These are phyloP conservation scores for Phalacrocorax aristotelis DNA, from an alignment of 2,113 vertebrate species.

Conservation along the genomic window DNA sequence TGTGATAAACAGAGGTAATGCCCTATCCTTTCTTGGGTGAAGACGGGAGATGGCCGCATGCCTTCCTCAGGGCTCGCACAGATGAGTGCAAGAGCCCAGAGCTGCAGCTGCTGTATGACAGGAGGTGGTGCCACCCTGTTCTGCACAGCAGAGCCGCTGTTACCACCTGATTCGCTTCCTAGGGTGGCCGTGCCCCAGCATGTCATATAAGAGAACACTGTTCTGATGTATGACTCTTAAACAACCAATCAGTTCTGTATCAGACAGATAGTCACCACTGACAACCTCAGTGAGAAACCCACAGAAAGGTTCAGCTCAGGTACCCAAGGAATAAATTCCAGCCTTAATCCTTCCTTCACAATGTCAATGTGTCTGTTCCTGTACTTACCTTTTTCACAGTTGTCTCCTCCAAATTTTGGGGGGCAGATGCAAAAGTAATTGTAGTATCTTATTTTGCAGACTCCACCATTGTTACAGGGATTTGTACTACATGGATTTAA, in stretches of 20 bases:
- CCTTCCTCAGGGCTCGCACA: not conserved
- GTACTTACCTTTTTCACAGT: conserved; percentile 71
- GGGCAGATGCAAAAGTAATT: conserved; percentile 71
- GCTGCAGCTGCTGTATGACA: not conserved
- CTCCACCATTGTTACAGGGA: conserved; percentile 71
- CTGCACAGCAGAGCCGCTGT: not conserved
- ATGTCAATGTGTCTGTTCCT: not conserved
- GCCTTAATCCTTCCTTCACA: not conserved
- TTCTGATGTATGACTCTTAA: not conserved
- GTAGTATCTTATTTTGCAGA: conserved; percentile 64
- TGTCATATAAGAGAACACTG: too few relatives aligned
- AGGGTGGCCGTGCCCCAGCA: not conserved
- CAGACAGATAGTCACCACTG: not conserved
- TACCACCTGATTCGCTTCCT: not conserved
- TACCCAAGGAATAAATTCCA: not conserved
- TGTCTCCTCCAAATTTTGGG: conserved; percentile 59
- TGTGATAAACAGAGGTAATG: not conserved
- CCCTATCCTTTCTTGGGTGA: not conserved
- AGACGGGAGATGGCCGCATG: not conserved
- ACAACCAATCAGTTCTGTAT: not conserved
- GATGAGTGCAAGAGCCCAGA: not conserved
- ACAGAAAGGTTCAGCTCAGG: not conserved
- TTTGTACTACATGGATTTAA: conserved; percentile 67
- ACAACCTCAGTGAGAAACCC: not conserved
- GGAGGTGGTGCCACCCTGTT: not conserved